Base-by-base conservation (phyloP, 2,113 vertebrate genomes). In the Sander vitreus region DNA sequence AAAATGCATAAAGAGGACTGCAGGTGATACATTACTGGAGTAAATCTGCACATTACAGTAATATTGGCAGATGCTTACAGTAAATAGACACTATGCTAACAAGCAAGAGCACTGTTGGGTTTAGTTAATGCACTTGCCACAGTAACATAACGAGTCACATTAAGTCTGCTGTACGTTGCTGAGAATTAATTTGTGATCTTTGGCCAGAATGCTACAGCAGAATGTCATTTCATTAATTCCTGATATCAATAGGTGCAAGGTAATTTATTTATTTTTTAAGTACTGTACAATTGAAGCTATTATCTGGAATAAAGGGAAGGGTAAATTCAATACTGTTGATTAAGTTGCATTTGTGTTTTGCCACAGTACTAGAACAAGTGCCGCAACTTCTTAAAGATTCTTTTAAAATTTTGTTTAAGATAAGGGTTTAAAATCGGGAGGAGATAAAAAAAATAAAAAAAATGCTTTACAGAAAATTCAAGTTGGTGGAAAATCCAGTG, bases 211-310 rank as follows among this genome's bases (percentile, higher is more conserved):
- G 6, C 18, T 48, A 39, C 62, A 16, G 47, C 7, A 33, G 30
- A 19, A 66, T 71, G 23, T 65, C 10, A 57, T 69, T 64, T 50
- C 18, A 71, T 19, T 62, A 48, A 62, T 67, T 55, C 4, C 11
- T 50, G 13, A 48, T 62, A 72, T 63, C 58, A 25, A 50, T 68
- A 73, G 23, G 6, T 30, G 55, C 6, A 1, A 6, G 3, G 36
- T 55, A 0, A 68, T 78, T 36, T 60, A 39, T 60, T 36, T 45
- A 8, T n/a, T 27, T 27, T 27, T 27, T 27, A 60, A 43, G 10
- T 8, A 27, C 6, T 2, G 0, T 1, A 23, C 43, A 58, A 70
- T 65, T 70, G 11, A 80, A 69, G 27, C 13, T 51, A 43, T 64
- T 30, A 15, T 14, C 36, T 43, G 16, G 6, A 12, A n/a, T 4